Evolutionary conservation across 1,140 invertebrate genomes (phyloP).

Genomic region (Luehdorfia chinensis): DNA sequence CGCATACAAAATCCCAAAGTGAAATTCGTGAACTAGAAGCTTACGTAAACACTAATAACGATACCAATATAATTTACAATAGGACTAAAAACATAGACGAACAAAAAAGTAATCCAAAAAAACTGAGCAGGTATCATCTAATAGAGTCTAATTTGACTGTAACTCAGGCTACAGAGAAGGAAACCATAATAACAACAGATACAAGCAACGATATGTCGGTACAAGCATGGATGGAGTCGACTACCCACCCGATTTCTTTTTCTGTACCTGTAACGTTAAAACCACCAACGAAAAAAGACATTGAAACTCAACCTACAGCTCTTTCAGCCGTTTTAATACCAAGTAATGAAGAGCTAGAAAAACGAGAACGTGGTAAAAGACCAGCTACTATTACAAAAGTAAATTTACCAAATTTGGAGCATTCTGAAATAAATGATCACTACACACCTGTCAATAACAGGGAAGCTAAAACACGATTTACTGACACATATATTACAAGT

Average conservation of each 20-base stretch:
- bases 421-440: conserved; percentile 48
- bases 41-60: conserved; percentile 55
- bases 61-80: conserved; percentile 60
- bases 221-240: conserved; percentile 61
- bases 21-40: conserved; percentile 65
- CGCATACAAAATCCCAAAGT: conserved; percentile 59
- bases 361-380: conserved; percentile 43
- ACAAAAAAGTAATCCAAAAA: conserved; percentile 50
- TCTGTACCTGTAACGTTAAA: conserved; percentile 34
- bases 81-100: conserved; percentile 65
- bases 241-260: conserved; percentile 32
- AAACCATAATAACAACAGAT: conserved; percentile 66
- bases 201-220: conserved; percentile 61
- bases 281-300: conserved; percentile 46
- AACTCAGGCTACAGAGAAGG: conserved; percentile 62
- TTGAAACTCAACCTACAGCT: conserved; percentile 53
- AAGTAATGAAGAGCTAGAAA: conserved; percentile 44
- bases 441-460: conserved; percentile 61
- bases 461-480: conserved; percentile 69
- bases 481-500: conserved; percentile 35
- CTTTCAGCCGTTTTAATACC: conserved; percentile 50
- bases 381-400: conserved; percentile 69
- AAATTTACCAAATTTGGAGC: conserved; percentile 54
- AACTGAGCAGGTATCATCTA: conserved; percentile 58
- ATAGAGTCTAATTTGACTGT: conserved; percentile 66